These are phyloP conservation scores for Geopemphigus sp. DNA, from an alignment of 1,140 invertebrate genomes.

Conservation along the genomic window DNA sequence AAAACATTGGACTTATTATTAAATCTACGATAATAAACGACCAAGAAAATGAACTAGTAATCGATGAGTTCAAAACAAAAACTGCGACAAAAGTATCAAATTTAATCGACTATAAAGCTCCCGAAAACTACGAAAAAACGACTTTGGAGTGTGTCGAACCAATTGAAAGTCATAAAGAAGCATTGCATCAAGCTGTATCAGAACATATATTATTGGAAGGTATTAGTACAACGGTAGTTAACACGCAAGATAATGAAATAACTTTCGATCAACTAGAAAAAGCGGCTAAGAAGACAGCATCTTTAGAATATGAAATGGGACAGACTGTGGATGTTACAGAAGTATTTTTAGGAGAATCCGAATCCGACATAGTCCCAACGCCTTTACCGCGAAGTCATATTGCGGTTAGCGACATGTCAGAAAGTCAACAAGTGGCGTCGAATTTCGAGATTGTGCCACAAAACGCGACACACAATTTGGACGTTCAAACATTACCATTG, in stretches of 20 bases:
- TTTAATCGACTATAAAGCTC: slow-evolving; percentile 11
- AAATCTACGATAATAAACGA: background rate
- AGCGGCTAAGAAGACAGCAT: background rate
- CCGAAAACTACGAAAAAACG: slow-evolving; percentile 10
- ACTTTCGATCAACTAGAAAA: background rate
- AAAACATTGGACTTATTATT: slow-evolving; percentile 11
- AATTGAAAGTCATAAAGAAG: background rate
- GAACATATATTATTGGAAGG: slow-evolving; percentile 23
- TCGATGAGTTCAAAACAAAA: background rate
- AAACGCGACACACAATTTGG: background rate
- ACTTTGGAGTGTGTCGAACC: background rate
- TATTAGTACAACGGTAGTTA: slow-evolving; percentile 5
- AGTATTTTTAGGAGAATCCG: slow-evolving; percentile 19
- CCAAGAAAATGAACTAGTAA: slow-evolving; percentile 11
- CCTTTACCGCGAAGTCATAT: background rate
- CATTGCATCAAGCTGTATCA: background rate
- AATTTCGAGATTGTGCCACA: background rate
- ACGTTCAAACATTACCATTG: background rate
- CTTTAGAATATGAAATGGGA: background rate
- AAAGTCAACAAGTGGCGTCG: background rate
- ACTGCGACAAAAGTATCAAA: slow-evolving; percentile 1
- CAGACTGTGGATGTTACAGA: background rate
- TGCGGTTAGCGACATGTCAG: background rate
- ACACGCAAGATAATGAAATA: slow-evolving; percentile 27
- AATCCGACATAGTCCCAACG: background rate